Evolutionary conservation across 1,140 invertebrate genomes (phyloP).

Genomic region (Drosophila pectinifera): DNA sequence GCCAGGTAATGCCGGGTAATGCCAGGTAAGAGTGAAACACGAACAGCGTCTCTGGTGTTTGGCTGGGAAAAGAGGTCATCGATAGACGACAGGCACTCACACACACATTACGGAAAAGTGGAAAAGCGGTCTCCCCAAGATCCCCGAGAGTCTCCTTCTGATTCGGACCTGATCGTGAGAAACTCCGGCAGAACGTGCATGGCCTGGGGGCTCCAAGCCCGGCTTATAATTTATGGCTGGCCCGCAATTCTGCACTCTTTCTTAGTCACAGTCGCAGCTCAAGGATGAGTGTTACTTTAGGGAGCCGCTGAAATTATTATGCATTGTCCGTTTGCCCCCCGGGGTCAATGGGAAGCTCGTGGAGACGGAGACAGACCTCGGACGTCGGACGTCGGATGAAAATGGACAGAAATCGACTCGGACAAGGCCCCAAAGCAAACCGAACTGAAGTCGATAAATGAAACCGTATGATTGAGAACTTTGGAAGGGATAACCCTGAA

Average conservation of each 20-base stretch:
- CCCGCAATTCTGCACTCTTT: conserved; percentile 55
- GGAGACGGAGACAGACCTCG: no score
- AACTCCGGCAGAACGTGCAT: conserved; percentile 73
- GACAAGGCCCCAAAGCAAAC: not conserved
- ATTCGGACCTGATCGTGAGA: conserved; percentile 34
- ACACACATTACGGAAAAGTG: conserved; percentile 35
- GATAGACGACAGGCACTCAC: conserved; percentile 61
- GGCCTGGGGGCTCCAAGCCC: conserved; percentile 65
- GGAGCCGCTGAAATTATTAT: conserved; percentile 66
- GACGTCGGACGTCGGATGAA: conserved; percentile 16
- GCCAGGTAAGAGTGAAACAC: conserved; percentile 14
- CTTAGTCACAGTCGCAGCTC: conserved; percentile 32
- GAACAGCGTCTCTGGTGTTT: conserved; percentile 27
- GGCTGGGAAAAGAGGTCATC: conserved; percentile 67
- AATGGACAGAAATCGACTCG: conserved; percentile 19
- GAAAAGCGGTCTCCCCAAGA: conserved; percentile 5
- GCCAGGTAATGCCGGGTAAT: not conserved
- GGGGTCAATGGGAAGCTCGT: conserved; percentile 47
- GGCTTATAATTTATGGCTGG: conserved; percentile 74
- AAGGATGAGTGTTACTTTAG: conserved; percentile 76
- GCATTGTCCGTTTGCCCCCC: conserved; percentile 51
- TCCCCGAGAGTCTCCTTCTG: conserved; percentile 41
- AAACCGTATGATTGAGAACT: conserved; percentile 27
- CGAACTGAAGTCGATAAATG: conserved; percentile 22
- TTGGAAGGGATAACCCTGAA: conserved; percentile 46